Evolutionary conservation across 2,888 invertebrate species (phyloP).

Genomic region (Pristionchus exspectatus): DNA sequence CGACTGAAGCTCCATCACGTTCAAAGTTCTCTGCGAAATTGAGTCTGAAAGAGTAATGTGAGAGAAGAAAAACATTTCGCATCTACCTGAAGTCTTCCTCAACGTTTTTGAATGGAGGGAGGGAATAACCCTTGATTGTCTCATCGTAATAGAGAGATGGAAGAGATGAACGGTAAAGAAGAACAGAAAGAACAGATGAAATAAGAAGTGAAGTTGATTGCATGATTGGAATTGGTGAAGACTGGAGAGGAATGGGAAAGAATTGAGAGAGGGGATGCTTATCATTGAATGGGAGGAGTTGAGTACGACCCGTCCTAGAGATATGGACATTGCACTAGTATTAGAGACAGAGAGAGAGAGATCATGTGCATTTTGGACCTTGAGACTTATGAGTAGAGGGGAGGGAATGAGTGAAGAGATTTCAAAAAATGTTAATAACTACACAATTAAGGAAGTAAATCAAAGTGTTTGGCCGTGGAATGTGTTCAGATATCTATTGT

Average conservation of each 20-base stretch:
- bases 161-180: slow-evolving; percentile 13
- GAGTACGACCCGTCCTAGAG: slow-evolving; percentile 32
- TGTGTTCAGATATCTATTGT: too few species aligned
- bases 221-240: neutral
- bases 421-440: too few species aligned
- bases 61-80: neutral
- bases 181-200: neutral
- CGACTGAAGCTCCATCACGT: slow-evolving; percentile 79
- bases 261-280: neutral
- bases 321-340: neutral
- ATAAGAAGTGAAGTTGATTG: slow-evolving; percentile 28
- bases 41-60: slow-evolving; percentile 71
- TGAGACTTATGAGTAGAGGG: neutral
- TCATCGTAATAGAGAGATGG: slow-evolving; percentile 10
- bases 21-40: slow-evolving; percentile 79
- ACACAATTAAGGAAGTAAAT: too few species aligned
- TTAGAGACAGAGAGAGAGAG: neutral
- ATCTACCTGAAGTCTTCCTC: slow-evolving; percentile 27
- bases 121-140: slow-evolving; percentile 13
- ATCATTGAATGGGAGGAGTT: slow-evolving; percentile 25
- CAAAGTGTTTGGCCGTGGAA: too few species aligned
- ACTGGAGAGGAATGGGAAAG: slow-evolving; percentile 2
- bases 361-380: neutral
- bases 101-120: slow-evolving; percentile 7
- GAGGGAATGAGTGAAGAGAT: too few species aligned